phyloP scores from a whole-genome alignment of 2,113 vertebrate genomes.

The Turnix velox region DNA sequence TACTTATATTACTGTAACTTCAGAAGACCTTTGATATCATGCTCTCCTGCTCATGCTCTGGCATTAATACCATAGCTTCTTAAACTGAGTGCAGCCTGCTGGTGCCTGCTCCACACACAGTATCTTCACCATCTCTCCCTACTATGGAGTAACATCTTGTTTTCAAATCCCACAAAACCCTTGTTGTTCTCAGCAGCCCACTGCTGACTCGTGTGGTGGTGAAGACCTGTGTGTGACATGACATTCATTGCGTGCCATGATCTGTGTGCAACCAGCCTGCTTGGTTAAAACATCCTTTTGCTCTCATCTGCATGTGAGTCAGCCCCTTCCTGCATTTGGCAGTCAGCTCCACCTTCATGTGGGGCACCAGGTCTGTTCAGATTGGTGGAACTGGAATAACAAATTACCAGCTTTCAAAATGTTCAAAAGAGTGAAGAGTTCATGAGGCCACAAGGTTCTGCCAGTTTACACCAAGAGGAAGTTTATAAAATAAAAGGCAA shows the following conservation, averaged over 20 bases:
- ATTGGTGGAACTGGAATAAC: not conserved
- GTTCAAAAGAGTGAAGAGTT: not conserved
- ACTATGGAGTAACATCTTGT: not conserved
- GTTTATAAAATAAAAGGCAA: not conserved
- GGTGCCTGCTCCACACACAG: not conserved
- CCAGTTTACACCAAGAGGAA: not conserved
- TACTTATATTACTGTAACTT: not conserved
- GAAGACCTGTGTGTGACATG: not conserved
- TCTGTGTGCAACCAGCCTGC: not conserved
- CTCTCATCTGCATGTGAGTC: not conserved
- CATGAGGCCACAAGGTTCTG: slow-evolving; percentile 3
- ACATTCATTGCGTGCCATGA: not conserved
- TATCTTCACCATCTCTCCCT: not conserved
- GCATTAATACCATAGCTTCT: not conserved
- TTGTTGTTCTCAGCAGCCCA: not conserved
- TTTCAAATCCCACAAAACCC: not conserved
- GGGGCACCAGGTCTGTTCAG: not conserved
- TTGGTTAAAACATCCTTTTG: not conserved
- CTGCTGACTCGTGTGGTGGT: not conserved
- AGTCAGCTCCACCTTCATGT: not conserved
- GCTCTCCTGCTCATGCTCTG: not conserved
- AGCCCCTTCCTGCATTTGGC: not conserved
- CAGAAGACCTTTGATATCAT: not conserved
- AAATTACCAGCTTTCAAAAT: slow-evolving; percentile 4
- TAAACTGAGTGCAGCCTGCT: not conserved